A percentile compares a stretch with the other conserved stretches of the same genome.
Evolutionary conservation across 2,113 vertebrate species (phyloP).

Genomic region (Oryzias curvinotus): DNA sequence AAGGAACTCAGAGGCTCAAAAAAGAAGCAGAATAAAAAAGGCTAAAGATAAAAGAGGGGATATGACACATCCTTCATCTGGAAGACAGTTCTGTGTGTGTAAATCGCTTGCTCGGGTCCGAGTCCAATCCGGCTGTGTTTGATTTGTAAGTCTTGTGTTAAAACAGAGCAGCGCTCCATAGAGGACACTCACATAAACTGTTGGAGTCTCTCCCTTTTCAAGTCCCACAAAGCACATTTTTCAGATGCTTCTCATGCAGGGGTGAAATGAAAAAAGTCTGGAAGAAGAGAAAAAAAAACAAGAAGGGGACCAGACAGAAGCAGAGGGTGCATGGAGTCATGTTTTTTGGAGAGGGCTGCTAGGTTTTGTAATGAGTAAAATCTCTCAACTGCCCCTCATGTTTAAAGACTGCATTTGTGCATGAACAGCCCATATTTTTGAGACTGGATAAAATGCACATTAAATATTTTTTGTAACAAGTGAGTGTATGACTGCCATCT

Average conservation of each 20-base stretch:
- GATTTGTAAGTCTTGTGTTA: constrained; percentile 17
- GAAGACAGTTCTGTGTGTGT: constrained; percentile 3
- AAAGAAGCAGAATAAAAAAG: not conserved
- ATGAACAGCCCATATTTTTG: too few relatives aligned
- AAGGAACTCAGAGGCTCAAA: not conserved
- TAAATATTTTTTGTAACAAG: too few relatives aligned
- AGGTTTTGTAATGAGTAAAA: not conserved
- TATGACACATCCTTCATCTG: not conserved
- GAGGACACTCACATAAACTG: constrained; percentile 29
- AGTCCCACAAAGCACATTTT: constrained; percentile 61
- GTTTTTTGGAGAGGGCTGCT: constrained; percentile 41
- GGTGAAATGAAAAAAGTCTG: constrained; percentile 51
- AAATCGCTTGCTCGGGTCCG: constrained; percentile 2
- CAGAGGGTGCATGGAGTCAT: constrained; percentile 24
- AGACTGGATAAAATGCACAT: too few relatives aligned
- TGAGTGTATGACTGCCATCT: too few relatives aligned
- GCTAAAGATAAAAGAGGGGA: not conserved
- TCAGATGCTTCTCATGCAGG: constrained; percentile 50
- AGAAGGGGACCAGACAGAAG: constrained; percentile 16
- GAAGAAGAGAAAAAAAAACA: constrained; percentile 5
- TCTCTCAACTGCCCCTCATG: too few relatives aligned
- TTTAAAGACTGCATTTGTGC: too few relatives aligned
- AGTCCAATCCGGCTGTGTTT: constrained; percentile 7
- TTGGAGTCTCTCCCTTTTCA: constrained; percentile 38
- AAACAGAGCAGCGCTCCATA: constrained; percentile 33